Percentiles rank a stretch among this genome's conserved stretches.
phyloP scores from a whole-genome alignment of 2,797 vertebrate species.

The Sylvilagus floridanus region DNA sequence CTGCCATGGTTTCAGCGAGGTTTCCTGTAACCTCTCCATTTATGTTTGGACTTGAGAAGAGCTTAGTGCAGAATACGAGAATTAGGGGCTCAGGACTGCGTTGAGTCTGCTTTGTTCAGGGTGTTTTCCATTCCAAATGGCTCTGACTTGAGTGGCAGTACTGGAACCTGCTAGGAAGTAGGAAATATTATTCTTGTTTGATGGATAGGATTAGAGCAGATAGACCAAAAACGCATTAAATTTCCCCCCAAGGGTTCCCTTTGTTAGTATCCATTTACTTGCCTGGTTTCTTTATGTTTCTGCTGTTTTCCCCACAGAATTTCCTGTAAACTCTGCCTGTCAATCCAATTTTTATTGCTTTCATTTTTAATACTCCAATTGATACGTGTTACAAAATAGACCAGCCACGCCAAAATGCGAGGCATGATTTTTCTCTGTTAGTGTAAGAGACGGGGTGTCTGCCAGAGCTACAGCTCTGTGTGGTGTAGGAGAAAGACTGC shows the following conservation, averaged over 20 bases:
- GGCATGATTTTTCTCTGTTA: neutral
- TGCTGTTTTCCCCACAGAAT: slow-evolving; percentile 60
- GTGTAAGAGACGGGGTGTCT: neutral
- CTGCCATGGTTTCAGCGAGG: slow-evolving; percentile 67
- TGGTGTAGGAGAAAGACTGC: neutral
- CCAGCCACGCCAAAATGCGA: slow-evolving; percentile 55
- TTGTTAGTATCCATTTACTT: slow-evolving; percentile 55
- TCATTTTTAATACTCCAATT: slow-evolving; percentile 67
- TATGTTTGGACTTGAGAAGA: slow-evolving; percentile 79
- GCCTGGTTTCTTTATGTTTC: slow-evolving; percentile 71
- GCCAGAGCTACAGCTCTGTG: neutral
- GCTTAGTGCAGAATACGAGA: slow-evolving; percentile 75
- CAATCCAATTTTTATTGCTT: slow-evolving; percentile 71
- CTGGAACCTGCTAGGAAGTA: slow-evolving; percentile 51
- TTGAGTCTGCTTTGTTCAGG: slow-evolving; percentile 52
- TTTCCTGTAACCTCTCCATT: slow-evolving; percentile 76
- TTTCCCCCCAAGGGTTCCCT: slow-evolving; percentile 62
- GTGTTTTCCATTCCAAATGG: neutral
- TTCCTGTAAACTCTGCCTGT: slow-evolving; percentile 66
- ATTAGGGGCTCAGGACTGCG: slow-evolving; percentile 49
- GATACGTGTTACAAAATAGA: slow-evolving; percentile 62
- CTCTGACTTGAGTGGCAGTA: slow-evolving; percentile 21
- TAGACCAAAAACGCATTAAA: slow-evolving; percentile 70
- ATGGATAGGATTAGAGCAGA: slow-evolving; percentile 74
- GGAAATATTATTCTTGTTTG: slow-evolving; percentile 66